A percentile compares a stretch with the other conserved stretches of the same genome.
phyloP scores from a whole-genome alignment of 2,113 vertebrate genomes.

The Dicaeum eximium region DNA sequence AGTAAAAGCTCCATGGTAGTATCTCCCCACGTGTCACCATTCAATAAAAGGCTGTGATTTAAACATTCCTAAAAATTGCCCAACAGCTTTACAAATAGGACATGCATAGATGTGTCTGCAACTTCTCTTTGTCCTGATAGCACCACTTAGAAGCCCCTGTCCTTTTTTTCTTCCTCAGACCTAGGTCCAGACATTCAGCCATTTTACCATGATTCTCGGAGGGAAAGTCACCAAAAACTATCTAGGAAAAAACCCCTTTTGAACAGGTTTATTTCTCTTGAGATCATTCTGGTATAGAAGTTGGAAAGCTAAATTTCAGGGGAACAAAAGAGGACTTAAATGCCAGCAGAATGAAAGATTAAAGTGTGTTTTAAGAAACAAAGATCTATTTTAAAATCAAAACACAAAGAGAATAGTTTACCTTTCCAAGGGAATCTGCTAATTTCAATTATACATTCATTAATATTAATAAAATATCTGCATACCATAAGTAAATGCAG shows the following conservation, averaged over 20 bases:
- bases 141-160: background rate
- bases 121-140: background rate
- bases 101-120: background rate
- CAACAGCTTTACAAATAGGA: background rate
- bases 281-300: background rate
- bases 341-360: background rate
- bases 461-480: conserved; percentile 33
- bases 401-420: background rate
- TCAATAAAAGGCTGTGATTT: background rate
- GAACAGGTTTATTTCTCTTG: background rate
- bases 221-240: background rate
- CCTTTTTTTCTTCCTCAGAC: background rate
- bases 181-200: background rate
- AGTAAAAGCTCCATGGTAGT: background rate
- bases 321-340: rapidly evolving
- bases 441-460: conserved; percentile 29
- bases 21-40: background rate
- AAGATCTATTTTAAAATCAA: conserved; percentile 3
- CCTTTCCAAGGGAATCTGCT: background rate
- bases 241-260: rapidly evolving
- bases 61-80: background rate
- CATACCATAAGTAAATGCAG: background rate
- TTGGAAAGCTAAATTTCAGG: background rate
- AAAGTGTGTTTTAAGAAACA: background rate
- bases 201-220: background rate